phyloP scores from a whole-genome alignment of 2,797 vertebrate species.

The Hirundo rustica region DNA sequence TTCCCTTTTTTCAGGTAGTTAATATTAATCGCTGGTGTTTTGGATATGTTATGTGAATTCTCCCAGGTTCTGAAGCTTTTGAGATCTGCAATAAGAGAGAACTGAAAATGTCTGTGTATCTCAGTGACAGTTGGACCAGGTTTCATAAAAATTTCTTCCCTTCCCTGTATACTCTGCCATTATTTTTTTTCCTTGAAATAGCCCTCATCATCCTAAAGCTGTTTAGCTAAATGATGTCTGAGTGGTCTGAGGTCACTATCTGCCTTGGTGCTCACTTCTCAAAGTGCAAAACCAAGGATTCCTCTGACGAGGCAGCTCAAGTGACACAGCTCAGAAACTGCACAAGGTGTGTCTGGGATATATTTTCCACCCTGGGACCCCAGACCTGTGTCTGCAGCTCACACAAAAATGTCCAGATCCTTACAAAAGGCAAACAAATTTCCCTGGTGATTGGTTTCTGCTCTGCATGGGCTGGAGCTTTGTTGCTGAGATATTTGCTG shows the following conservation, averaged over 20 bases:
- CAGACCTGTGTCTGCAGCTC: background rate
- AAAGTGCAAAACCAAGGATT: background rate
- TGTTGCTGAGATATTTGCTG: background rate
- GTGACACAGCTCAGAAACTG: accelerated
- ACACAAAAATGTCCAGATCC: background rate
- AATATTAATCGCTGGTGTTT: background rate
- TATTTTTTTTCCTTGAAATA: background rate
- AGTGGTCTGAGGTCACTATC: background rate
- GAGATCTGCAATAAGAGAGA: background rate
- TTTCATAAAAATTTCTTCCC: background rate
- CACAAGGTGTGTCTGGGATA: background rate
- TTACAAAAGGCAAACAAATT: background rate
- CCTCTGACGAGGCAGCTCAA: background rate
- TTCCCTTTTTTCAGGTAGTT: background rate
- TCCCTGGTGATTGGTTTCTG: background rate
- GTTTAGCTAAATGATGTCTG: background rate
- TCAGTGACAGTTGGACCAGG: background rate
- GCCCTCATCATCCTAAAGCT: background rate
- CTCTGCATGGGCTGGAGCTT: background rate
- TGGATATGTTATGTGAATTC: background rate
- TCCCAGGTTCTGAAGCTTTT: background rate
- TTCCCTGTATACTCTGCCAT: background rate
- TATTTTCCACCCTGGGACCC: background rate
- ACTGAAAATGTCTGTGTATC: background rate
- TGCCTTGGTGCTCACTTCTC: background rate